Evolutionary conservation across 2,888 invertebrate genomes (phyloP), one percentile per base, ranked within the genome.

Genomic region (Muschampia plurimacula): DNA sequence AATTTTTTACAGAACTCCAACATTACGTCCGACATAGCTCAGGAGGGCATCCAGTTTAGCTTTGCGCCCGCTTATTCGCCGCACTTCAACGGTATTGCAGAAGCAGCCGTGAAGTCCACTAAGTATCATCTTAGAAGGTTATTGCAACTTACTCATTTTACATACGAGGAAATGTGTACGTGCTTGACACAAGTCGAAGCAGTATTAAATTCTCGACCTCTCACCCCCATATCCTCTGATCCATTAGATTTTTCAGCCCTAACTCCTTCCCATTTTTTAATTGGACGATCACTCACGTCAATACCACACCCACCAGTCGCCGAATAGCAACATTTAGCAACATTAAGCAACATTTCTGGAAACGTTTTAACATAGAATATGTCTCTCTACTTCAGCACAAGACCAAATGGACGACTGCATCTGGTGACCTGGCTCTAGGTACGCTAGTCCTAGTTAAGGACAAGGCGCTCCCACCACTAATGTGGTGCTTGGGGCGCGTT

Each of bases 311-410:
- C 46, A 46, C 15, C 15, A 2, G 22, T 69, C 32, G 1, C 62
- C 8, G 22, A 49, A 59, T 69, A 7, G 49, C n/a, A n/a, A n/a
- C n/a, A n/a, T n/a, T n/a, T n/a, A 69, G 49, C n/a, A 15, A 10
- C 6, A 15, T 69, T 4, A 69, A 62, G 12, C 62, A 69, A 32
- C 68, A 68, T 46, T 69, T 69, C 28, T 69, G 46, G 62, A 49
- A 49, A 6, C 59, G 62, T 3, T 69, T 69, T 39, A 32, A 44
- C 15, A 32, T 8, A 6, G 60, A 69, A 49, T 68, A 60, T 62
- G 62, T 69, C 12, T 46, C 12, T 36, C 36, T 46, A 15, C 60
- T 69, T 6, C 62, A 69, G n/a, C 60, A 60, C 36, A 69, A 62
- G 8, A 36, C 32, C 10, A 69, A 69, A 8, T 69, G 60, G 68